These are phyloP conservation scores for Indicator maculatus DNA, from an alignment of 2,113 vertebrate genomes.

Conservation along the genomic window DNA sequence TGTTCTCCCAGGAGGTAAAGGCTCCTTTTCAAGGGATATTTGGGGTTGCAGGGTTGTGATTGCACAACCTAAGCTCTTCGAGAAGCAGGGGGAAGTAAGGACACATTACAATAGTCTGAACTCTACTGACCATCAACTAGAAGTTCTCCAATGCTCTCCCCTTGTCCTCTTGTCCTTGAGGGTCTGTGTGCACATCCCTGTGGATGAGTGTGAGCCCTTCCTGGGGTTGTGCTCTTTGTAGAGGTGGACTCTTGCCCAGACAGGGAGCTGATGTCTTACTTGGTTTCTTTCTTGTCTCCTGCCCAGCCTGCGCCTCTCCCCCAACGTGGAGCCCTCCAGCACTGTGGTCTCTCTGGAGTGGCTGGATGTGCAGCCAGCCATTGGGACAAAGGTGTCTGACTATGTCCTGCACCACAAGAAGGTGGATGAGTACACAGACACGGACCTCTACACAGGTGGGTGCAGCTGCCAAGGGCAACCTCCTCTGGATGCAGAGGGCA, in stretches of 20 bases:
- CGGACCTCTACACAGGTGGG: constrained; percentile 95
- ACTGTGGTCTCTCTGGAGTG: constrained; percentile 95
- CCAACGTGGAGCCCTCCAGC: constrained; percentile 93
- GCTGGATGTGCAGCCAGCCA: constrained; percentile 92
- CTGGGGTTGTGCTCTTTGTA: neutral
- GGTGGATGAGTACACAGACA: constrained; percentile 93
- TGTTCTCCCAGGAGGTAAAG: neutral
- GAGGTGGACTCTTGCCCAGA: neutral
- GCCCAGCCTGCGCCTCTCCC: constrained; percentile 86
- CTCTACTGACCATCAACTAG: neutral
- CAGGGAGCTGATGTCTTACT: neutral
- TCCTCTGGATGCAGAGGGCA: neutral
- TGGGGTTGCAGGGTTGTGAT: neutral
- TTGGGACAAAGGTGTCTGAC: constrained; percentile 94
- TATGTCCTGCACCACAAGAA: constrained; percentile 97
- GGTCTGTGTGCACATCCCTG: neutral
- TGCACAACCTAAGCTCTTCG: neutral
- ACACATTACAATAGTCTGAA: accelerated
- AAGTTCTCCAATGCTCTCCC: neutral
- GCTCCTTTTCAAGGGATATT: neutral
- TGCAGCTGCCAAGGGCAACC: neutral
- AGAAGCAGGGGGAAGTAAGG: neutral
- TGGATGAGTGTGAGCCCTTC: neutral
- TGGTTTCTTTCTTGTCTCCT: neutral
- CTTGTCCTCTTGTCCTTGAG: neutral